phyloP scores from a whole-genome alignment of 2,888 invertebrate species.

The Scelioninae gen. 2 region DNA sequence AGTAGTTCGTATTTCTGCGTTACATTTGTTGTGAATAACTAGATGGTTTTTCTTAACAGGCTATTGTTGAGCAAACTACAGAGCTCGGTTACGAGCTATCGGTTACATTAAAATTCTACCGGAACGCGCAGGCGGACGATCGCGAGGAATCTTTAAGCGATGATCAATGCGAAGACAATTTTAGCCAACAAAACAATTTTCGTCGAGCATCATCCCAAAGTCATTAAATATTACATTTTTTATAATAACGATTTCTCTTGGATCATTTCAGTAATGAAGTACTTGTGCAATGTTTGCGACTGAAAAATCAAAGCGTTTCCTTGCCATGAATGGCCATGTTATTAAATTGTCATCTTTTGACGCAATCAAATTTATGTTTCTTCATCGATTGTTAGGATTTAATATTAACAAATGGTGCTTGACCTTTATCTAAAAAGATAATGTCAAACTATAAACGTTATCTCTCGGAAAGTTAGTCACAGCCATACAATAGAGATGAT shows the following conservation, averaged over 20 bases:
- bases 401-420: constrained; percentile 29
- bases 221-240: constrained; percentile 21
- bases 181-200: neutral
- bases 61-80: constrained; percentile 30
- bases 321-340: constrained; percentile 17
- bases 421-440: constrained; percentile 42
- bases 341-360: constrained; percentile 31
- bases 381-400: constrained; percentile 35
- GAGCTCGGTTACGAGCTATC: constrained; percentile 6
- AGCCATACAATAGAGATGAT: constrained; percentile 6
- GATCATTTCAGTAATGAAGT: constrained; percentile 4
- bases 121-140: constrained; percentile 1
- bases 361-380: constrained; percentile 30
- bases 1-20: constrained; percentile 8
- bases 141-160: constrained; percentile 1
- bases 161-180: constrained; percentile 4
- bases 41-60: constrained; percentile 34
- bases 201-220: neutral
- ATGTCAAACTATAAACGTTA: constrained; percentile 22
- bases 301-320: neutral
- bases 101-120: constrained; percentile 4
- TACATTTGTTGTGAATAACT: constrained; percentile 41
- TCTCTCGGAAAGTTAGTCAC: constrained; percentile 12
- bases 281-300: constrained; percentile 7
- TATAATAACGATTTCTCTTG: constrained; percentile 18